Evolutionary conservation across 2,888 invertebrate genomes (phyloP), one percentile per base, ranked within the genome.

Genomic region (Lacanobia wlatinum): DNA sequence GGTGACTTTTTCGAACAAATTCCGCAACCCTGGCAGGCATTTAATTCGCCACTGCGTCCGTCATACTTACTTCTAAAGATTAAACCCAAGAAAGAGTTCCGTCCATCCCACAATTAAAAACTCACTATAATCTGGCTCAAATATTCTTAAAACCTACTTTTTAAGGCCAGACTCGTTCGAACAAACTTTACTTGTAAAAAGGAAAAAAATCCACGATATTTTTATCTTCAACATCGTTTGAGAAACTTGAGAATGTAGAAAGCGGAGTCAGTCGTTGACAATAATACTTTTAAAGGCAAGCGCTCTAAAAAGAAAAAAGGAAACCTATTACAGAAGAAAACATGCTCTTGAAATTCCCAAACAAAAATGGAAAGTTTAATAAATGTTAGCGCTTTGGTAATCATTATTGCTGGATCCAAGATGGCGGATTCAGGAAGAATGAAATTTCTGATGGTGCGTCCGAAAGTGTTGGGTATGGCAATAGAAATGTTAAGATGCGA

Each of bases 401-500:
- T 86, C 78, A 82, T 85, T 87, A 82, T 83, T 78, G 56, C 77
- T 77, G 71, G 69, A 82, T 70, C 78, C 68, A 84, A 82, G 76
- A 86, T 84, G 85, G 75, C 64, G 67, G 79, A 82, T 81, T 77
- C 74, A 73, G 77, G 84, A 87, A 81, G 74, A 84, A 85, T 68
- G 21, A n/a, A 75, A 71, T 62, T 66, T 59, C 10, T 69, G 59
- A 63, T 65, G 59, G 77, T 81, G 74, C 62, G 59, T 71, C 59
- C 73, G 83, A 50, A 73, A 87, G 76, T 82, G 81, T 85, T 73
- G 80, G 80, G 81, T 83, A 73, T 78, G 64, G 82, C 83, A 84
- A 82, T 87, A 83, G 82, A 84, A 87, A 88, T 84, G 84, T 87
- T 84, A 83, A 83, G 79, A 70, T 64, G 59, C 64, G 46, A 78